Conservation (phyloP, 2,888 invertebrate genomes). For the Nomada goodeniana region DNA sequence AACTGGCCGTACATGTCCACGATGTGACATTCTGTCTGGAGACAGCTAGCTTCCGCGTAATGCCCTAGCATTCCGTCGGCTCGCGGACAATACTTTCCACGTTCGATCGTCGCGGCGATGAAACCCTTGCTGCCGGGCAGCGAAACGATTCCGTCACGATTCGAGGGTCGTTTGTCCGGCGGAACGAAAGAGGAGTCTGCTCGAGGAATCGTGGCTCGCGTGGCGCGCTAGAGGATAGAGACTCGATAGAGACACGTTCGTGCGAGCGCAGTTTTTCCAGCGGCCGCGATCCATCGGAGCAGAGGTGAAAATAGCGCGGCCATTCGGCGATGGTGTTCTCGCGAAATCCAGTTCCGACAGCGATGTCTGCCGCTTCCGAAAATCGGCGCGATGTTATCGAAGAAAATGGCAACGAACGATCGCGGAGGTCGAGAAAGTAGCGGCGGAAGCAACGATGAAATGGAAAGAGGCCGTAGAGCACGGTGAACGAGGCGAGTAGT, state of each 20-base stretch:
- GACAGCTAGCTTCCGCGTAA: constrained; percentile 84
- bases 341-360: no score
- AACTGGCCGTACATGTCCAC: constrained; percentile 99
- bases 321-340: no score
- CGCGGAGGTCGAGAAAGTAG: not conserved
- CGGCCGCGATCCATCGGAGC: not conserved
- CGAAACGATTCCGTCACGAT: not conserved
- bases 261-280: not conserved
- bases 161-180: no score
- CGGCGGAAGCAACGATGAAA: not conserved
- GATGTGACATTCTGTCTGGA: constrained; percentile 90
- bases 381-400: no score
- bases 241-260: constrained; percentile 44
- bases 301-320: not conserved
- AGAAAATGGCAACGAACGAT: no score
- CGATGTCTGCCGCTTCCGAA: no score
- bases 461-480: constrained; percentile 8
- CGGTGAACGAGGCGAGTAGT: not conserved
- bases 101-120: not conserved
- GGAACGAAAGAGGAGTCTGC: no score
- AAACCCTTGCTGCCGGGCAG: not conserved
- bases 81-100: not conserved
- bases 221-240: constrained; percentile 1
- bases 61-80: constrained; percentile 59
- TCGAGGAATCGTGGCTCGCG: no score